A percentile compares a stretch with the other conserved stretches of the same genome.
Conservation (phyloP, 2,888 invertebrate genomes). For the Caenorhabditis sulstoni region DNA sequence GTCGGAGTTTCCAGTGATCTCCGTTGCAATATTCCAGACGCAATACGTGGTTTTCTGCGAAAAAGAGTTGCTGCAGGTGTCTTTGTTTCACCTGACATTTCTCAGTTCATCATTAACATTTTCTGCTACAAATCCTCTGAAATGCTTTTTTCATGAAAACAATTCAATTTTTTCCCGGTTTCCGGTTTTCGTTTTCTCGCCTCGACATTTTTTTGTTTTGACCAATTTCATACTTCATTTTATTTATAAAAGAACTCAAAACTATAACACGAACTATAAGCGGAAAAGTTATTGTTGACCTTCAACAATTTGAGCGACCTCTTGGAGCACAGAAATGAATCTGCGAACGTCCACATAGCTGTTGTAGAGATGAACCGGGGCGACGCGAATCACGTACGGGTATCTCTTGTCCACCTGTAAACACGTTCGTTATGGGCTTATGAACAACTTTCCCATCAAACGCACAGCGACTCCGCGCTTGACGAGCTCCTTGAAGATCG, state of each 20-base stretch:
- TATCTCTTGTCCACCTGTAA: conserved; percentile 83
- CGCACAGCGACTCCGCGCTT: conserved; percentile 83
- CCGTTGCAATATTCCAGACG: too few relatives aligned
- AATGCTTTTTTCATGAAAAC: too few relatives aligned
- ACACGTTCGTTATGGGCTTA: background rate
- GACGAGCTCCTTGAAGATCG: conserved; percentile 82
- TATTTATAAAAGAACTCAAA: too few relatives aligned
- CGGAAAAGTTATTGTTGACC: background rate
- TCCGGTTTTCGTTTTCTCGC: too few relatives aligned
- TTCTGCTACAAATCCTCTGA: too few relatives aligned
- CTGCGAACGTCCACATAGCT: conserved; percentile 80
- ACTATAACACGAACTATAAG: background rate
- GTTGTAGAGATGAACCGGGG: conserved; percentile 84
- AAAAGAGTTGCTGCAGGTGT: too few relatives aligned
- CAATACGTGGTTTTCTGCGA: too few relatives aligned
- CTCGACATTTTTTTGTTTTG: too few relatives aligned
- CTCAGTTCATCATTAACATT: conserved; percentile 2
- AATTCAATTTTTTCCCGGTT: too few relatives aligned
- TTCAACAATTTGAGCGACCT: conserved; percentile 49
- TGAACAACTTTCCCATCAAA: background rate
- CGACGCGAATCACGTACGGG: conserved; percentile 83
- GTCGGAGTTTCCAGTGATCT: too few relatives aligned
- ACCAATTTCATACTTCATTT: too few relatives aligned
- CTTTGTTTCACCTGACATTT: too few relatives aligned
- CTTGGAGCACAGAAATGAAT: conserved; percentile 71